A percentile compares a stretch with the other conserved stretches of the same genome.
Evolutionary conservation across 2,888 invertebrate species (phyloP).

Genomic region (Merodon equestris): DNA sequence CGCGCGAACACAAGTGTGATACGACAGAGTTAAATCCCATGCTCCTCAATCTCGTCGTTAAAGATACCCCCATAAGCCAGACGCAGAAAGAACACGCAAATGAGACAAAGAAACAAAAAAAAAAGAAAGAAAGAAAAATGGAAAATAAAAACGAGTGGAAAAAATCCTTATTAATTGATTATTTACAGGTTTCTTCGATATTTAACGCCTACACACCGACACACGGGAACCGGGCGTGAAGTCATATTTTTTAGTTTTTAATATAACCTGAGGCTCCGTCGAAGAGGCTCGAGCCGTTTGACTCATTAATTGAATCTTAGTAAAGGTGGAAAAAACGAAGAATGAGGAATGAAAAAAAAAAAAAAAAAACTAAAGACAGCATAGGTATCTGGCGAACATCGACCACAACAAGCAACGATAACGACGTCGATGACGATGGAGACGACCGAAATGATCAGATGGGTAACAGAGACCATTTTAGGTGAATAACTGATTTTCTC

Average conservation of each 20-base stretch:
- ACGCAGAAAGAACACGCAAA: too few relatives aligned
- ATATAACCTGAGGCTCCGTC: conserved; percentile 56
- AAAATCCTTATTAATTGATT: conserved; percentile 64
- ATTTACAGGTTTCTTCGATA: conserved; percentile 66
- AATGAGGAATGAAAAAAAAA: too few relatives aligned
- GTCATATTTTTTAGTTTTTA: conserved; percentile 67
- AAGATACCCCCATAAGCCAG: too few relatives aligned
- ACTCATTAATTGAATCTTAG: conserved; percentile 64
- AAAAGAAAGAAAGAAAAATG: too few relatives aligned
- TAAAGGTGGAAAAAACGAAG: neutral
- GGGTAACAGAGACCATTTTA: conserved; percentile 43
- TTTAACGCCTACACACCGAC: conserved; percentile 66
- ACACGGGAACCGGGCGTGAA: conserved; percentile 52
- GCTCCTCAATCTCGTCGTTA: too few relatives aligned
- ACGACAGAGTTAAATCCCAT: too few relatives aligned
- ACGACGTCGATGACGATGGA: conserved; percentile 17
- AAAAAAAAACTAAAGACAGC: too few relatives aligned
- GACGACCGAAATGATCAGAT: conserved; percentile 33
- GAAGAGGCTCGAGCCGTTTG: conserved; percentile 41
- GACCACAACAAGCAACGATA: neutral
- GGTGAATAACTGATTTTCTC: conserved; percentile 43
- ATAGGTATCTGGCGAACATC: neutral
- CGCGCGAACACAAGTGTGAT: too few relatives aligned
- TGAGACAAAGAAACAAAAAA: too few relatives aligned
- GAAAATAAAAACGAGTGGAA: conserved; percentile 9